phyloP scores from a whole-genome alignment of 2,888 invertebrate genomes.

The Cancer borealis region DNA sequence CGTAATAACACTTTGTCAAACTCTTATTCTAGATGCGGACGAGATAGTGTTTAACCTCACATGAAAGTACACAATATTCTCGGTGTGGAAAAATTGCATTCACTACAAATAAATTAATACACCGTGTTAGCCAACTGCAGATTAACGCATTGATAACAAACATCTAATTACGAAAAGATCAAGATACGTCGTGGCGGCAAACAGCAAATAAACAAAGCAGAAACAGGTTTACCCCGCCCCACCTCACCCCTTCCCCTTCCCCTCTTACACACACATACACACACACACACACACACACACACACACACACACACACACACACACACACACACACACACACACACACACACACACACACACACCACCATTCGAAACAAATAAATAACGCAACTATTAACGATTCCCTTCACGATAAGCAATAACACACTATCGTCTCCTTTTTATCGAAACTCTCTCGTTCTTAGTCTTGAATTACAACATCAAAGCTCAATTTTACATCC shows the following conservation, averaged over 20 bases:
- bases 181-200: not conserved
- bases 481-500: not conserved
- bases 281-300: constrained; percentile 7
- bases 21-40: not conserved
- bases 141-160: not conserved
- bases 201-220: not conserved
- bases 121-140: not conserved
- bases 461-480: not conserved
- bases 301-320: constrained; percentile 12
- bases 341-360: too few species aligned
- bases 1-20: not conserved
- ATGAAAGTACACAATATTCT: not conserved
- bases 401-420: not conserved
- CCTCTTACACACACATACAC: not conserved
- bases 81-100: not conserved
- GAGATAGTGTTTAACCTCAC: not conserved
- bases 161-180: constrained; percentile 26
- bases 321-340: constrained; percentile 5
- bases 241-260: too few species aligned
- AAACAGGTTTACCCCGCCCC: not conserved
- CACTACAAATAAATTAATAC: not conserved
- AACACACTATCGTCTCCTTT: not conserved
- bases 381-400: not conserved
- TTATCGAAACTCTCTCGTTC: not conserved
- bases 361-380: not conserved